These are phyloP conservation scores for Percopsis omiscomaycus DNA, from an alignment of 2,797 vertebrate genomes.

Conservation along the genomic window DNA sequence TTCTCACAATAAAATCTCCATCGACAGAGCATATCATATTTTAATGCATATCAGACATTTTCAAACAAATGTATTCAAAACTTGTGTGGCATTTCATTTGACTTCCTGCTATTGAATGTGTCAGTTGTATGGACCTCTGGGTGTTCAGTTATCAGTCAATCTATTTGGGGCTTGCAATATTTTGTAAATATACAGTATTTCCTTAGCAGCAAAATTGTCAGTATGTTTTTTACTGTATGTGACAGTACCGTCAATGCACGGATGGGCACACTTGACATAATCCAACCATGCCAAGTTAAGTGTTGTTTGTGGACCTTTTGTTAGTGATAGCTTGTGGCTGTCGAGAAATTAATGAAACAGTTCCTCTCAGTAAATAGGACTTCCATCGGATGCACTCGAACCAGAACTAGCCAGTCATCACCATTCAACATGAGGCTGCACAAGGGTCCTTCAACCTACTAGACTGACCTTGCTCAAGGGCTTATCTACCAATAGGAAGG, in stretches of 20 bases:
- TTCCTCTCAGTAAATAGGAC: constrained; percentile 13
- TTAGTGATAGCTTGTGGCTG: constrained; percentile 24
- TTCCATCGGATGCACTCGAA: constrained; percentile 23
- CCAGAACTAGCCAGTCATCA: constrained; percentile 10
- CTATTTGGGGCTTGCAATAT: too few species aligned
- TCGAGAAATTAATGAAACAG: constrained; percentile 24
- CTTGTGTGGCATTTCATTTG: neutral
- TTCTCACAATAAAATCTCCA: too few species aligned
- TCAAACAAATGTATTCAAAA: neutral
- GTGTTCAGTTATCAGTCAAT: constrained; percentile 12
- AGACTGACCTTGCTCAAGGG: constrained; percentile 59
- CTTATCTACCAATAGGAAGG: constrained; percentile 6
- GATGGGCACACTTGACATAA: constrained; percentile 41
- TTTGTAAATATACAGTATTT: too few species aligned
- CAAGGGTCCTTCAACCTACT: constrained; percentile 37
- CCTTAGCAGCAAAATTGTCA: too few species aligned
- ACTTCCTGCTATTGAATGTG: too few species aligned
- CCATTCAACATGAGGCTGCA: constrained; percentile 26
- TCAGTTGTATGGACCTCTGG: constrained; percentile 26
- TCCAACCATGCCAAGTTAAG: constrained; percentile 37
- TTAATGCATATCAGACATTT: neutral
- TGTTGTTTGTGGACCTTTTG: constrained; percentile 24
- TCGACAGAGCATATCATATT: neutral
- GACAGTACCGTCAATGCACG: constrained; percentile 8
- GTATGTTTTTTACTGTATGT: too few species aligned